phyloP scores from a whole-genome alignment of 2,113 vertebrate species.

The Corythoichthys haematopterus region DNA sequence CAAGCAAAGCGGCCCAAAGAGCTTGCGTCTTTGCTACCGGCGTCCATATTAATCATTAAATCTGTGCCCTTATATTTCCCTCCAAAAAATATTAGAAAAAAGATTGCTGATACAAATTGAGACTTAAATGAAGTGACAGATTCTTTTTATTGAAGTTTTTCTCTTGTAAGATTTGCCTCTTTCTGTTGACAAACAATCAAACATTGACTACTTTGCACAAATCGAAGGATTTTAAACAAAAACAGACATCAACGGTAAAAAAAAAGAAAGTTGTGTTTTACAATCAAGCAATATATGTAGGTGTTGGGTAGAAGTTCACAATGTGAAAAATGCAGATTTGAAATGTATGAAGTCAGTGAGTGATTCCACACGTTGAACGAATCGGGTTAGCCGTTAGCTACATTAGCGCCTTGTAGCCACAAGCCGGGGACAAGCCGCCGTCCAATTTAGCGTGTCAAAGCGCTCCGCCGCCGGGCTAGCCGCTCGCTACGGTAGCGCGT shows the following conservation, averaged over 20 bases:
- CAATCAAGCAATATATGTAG: background rate
- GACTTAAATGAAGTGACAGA: background rate
- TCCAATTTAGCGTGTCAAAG: background rate
- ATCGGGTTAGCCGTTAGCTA: background rate
- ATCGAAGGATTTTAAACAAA: background rate
- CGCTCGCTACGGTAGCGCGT: background rate
- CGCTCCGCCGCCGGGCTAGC: background rate
- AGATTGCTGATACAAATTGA: background rate
- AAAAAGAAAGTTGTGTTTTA: background rate
- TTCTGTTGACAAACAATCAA: background rate
- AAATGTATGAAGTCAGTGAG: background rate
- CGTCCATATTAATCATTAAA: background rate
- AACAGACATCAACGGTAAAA: background rate
- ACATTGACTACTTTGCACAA: background rate
- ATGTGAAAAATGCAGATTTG: background rate
- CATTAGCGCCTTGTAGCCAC: background rate
- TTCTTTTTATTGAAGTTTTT: background rate
- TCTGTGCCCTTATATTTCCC: background rate
- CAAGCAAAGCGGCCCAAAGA: too few relatives aligned
- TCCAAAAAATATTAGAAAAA: background rate
- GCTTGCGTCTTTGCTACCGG: too few relatives aligned
- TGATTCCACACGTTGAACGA: constrained; percentile 2
- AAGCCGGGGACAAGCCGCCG: background rate
- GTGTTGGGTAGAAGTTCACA: background rate
- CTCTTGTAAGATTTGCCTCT: background rate